Conservation (phyloP, 2,797 vertebrate species). For the Sebastes oblongus region DNA sequence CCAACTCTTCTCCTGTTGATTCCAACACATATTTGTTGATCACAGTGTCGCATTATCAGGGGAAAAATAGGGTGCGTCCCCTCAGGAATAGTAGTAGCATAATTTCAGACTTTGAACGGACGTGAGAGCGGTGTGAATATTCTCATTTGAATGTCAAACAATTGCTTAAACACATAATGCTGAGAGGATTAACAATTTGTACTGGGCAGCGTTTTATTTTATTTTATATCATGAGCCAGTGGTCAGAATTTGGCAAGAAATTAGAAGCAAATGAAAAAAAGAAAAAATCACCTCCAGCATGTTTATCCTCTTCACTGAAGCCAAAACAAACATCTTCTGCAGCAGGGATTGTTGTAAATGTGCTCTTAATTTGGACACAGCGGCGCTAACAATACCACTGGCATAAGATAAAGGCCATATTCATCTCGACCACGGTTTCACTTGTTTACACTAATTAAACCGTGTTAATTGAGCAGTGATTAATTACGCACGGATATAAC, state of each 20-base stretch:
- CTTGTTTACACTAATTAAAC: conserved; percentile 46
- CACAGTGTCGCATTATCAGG: background rate
- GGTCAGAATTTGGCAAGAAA: background rate
- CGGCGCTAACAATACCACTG: background rate
- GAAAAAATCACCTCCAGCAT: background rate
- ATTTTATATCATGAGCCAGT: background rate
- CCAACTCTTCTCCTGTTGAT: background rate
- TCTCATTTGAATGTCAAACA: background rate
- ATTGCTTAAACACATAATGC: background rate
- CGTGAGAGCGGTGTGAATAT: background rate
- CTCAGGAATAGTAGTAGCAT: background rate
- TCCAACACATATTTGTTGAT: background rate
- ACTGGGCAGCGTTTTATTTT: background rate
- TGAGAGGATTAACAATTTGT: background rate
- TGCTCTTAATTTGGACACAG: conserved; percentile 10
- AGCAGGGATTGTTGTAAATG: background rate
- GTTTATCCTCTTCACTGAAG: background rate
- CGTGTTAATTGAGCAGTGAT: conserved; percentile 22
- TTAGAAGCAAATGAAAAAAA: background rate
- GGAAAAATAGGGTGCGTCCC: background rate
- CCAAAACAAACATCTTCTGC: background rate
- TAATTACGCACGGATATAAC: conserved; percentile 7
- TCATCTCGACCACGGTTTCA: conserved; percentile 11
- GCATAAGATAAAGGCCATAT: conserved; percentile 10
- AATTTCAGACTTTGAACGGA: background rate